Conservation (phyloP, 2,797 vertebrate genomes). For the Champsocephalus esox region DNA sequence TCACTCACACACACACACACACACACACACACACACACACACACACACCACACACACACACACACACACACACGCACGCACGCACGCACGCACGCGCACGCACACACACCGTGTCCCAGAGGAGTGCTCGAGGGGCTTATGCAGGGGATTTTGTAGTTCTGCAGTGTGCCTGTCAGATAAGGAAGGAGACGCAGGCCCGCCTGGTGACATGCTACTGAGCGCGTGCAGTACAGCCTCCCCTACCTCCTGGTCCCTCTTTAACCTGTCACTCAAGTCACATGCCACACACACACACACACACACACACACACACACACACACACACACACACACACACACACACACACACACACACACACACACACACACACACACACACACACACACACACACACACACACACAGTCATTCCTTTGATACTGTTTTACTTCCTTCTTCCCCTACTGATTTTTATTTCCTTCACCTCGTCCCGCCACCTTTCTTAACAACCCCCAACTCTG, state of each 20-base stretch:
- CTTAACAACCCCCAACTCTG: background rate
- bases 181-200: constrained; percentile 64
- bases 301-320: constrained; percentile 1
- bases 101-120: constrained; percentile 48
- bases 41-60: background rate
- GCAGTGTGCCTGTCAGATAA: constrained; percentile 84
- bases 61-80: constrained; percentile 1
- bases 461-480: background rate
- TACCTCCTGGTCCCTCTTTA: constrained; percentile 49
- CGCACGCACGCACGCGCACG: constrained; percentile 4
- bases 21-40: background rate
- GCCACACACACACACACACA: constrained; percentile 18
- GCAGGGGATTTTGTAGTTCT: constrained; percentile 78
- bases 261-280: constrained; percentile 72
- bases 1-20: constrained; percentile 13
- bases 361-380: constrained; percentile 1
- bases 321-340: background rate
- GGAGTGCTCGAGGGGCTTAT: constrained; percentile 77
- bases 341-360: background rate
- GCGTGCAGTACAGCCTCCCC: constrained; percentile 48
- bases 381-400: background rate
- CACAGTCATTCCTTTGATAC: background rate
- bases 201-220: constrained; percentile 71
- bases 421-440: background rate
- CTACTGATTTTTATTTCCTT: background rate